phyloP scores from a whole-genome alignment of 2,113 vertebrate genomes.

The Hippocampus barbouri region DNA sequence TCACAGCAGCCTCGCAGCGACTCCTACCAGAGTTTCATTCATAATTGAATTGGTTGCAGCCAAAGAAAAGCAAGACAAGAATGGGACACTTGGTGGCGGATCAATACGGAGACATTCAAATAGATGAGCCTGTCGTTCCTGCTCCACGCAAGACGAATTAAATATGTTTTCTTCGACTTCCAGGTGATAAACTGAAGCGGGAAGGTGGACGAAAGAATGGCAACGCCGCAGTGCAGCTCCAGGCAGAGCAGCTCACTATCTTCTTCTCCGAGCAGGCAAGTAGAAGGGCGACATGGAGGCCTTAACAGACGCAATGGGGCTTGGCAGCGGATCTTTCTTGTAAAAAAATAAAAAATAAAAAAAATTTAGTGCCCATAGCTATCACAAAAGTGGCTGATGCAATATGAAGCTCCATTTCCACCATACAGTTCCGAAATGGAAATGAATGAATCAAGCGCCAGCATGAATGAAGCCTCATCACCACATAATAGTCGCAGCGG shows the following conservation, averaged over 20 bases:
- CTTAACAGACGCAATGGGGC: not conserved
- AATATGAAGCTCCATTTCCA: not conserved
- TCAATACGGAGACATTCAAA: conserved; percentile 58
- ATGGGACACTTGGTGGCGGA: conserved; percentile 62
- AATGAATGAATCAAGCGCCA: not conserved
- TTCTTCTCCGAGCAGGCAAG: conserved; percentile 83
- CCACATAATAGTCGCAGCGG: not conserved
- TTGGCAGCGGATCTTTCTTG: not conserved
- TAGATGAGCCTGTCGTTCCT: conserved; percentile 29
- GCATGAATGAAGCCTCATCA: not conserved
- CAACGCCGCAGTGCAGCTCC: conserved; percentile 75
- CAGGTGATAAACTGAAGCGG: conserved; percentile 59
- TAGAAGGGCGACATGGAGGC: conserved; percentile 1
- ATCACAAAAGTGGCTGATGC: not conserved
- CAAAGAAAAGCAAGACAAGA: conserved; percentile 58
- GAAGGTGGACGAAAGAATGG: conserved; percentile 71
- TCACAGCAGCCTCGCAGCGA: conserved; percentile 48
- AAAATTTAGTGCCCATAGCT: not conserved
- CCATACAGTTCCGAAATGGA: not conserved
- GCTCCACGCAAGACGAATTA: not conserved
- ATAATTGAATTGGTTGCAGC: conserved; percentile 69
- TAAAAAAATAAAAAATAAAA: not conserved
- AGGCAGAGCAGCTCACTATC: conserved; percentile 72
- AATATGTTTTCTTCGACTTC: conserved; percentile 14
- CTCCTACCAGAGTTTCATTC: conserved; percentile 69